Percentiles rank a stretch among this genome's conserved stretches.
These are phyloP conservation scores for Drosophila varians DNA, from an alignment of 1,140 invertebrate species.

Conservation along the genomic window DNA sequence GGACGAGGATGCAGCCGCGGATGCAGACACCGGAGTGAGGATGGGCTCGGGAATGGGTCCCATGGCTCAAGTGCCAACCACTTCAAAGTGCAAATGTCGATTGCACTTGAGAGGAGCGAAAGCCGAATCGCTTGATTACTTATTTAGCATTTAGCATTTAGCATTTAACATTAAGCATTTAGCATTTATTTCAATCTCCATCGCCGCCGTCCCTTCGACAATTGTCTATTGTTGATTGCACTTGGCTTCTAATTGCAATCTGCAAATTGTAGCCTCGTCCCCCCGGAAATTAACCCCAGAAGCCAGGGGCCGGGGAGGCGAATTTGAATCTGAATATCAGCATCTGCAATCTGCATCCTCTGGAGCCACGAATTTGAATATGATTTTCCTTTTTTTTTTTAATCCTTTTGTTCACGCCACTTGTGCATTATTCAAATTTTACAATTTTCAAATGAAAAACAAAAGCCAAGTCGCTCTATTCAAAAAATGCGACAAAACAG, in stretches of 20 bases:
- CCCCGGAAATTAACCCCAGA: slow-evolving; percentile 1
- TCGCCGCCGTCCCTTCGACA: slow-evolving; percentile 23
- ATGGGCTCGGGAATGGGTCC: background rate
- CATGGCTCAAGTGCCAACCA: slow-evolving; percentile 48
- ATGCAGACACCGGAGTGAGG: background rate
- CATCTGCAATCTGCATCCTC: slow-evolving; percentile 4
- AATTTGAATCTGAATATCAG: slow-evolving; percentile 11
- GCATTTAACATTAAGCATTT: slow-evolving; percentile 68
- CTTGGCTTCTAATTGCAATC: slow-evolving; percentile 68
- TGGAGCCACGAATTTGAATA: slow-evolving; percentile 40
- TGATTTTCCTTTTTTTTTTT: slow-evolving; percentile 22
- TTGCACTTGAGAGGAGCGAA: slow-evolving; percentile 48
- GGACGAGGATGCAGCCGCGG: background rate
- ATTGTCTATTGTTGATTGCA: slow-evolving; percentile 53
- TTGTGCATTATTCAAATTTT: slow-evolving; percentile 82
- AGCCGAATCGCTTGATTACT: slow-evolving; percentile 67
- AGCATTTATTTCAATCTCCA: slow-evolving; percentile 69
- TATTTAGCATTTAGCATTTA: slow-evolving; percentile 74
- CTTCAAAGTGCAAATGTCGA: slow-evolving; percentile 73
- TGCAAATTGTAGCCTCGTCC: slow-evolving; percentile 29
- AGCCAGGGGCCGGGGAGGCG: background rate
- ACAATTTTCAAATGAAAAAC: slow-evolving; percentile 73
- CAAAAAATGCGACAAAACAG: slow-evolving; percentile 36
- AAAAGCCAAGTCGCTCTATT: slow-evolving; percentile 68
- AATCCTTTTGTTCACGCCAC: slow-evolving; percentile 64